A percentile compares a stretch with the other conserved stretches of the same genome.
These are phyloP conservation scores for Brachionus angularis DNA, from an alignment of 1,140 invertebrate species.

Conservation along the genomic window DNA sequence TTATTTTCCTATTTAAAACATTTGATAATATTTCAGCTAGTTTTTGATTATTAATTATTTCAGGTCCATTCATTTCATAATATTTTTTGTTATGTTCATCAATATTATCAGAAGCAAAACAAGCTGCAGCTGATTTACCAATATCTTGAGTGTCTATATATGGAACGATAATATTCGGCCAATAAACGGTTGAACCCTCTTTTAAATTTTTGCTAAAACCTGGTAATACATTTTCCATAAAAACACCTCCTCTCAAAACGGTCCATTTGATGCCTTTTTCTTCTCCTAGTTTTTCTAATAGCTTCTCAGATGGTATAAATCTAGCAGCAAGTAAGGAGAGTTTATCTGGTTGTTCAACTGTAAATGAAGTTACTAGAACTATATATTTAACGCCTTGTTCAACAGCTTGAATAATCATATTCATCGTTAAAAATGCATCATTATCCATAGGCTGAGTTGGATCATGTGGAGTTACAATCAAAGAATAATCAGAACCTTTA, in stretches of 20 bases:
- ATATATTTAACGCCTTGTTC: constrained; percentile 17
- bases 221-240: constrained; percentile 29
- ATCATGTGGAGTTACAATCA: constrained; percentile 36
- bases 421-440: constrained; percentile 11
- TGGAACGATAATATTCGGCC: neutral
- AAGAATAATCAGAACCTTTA: neutral
- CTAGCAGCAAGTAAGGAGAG: neutral
- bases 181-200: neutral
- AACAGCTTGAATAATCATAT: constrained; percentile 26
- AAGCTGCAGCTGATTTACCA: constrained; percentile 24
- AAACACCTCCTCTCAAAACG: constrained; percentile 23
- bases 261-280: constrained; percentile 36
- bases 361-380: constrained; percentile 31
- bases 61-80: constrained; percentile 37
- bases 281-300: constrained; percentile 5
- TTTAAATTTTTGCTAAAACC: neutral
- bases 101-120: neutral
- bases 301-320: constrained; percentile 22
- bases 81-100: neutral
- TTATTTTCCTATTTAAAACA: constrained; percentile 16
- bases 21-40: neutral
- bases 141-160: constrained; percentile 27
- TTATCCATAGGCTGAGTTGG: neutral
- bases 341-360: neutral
- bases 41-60: neutral